phyloP scores from a whole-genome alignment of 2,113 vertebrate species.

The Barbus barbus region DNA sequence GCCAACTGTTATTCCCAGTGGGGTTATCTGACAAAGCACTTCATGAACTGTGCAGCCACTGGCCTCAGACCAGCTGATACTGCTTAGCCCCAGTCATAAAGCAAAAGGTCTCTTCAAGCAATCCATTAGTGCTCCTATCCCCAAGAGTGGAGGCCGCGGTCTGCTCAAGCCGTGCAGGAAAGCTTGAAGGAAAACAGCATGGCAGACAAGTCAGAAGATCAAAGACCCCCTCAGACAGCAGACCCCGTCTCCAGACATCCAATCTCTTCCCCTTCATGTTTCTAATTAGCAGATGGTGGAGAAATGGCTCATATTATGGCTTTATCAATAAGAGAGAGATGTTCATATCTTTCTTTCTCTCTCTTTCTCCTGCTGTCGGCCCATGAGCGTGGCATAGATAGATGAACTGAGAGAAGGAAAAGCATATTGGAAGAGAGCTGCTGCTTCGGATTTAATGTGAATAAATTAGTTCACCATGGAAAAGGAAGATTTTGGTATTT shows the following conservation, averaged over 20 bases:
- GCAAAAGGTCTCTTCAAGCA: conserved; percentile 77
- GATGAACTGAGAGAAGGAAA: conserved; percentile 53
- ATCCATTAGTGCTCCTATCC: conserved; percentile 78
- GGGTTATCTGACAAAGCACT: conserved; percentile 69
- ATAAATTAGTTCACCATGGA: conserved; percentile 48
- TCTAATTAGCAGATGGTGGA: conserved; percentile 56
- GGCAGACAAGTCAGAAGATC: conserved; percentile 77
- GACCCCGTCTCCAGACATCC: conserved; percentile 49
- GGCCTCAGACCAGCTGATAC: conserved; percentile 78
- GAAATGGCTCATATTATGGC: conserved; percentile 58
- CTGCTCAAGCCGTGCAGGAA: conserved; percentile 81
- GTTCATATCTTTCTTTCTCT: conserved; percentile 36
- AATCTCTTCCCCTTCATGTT: conserved; percentile 54
- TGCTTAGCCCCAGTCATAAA: conserved; percentile 76
- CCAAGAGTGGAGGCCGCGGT: conserved; percentile 71
- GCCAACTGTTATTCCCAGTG: conserved; percentile 71
- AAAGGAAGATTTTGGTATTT: conserved; percentile 38
- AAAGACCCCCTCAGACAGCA: conserved; percentile 66
- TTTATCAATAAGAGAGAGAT: conserved; percentile 58
- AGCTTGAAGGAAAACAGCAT: conserved; percentile 81
- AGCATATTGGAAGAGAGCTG: conserved; percentile 16
- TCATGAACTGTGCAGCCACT: conserved; percentile 66
- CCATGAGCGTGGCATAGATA: conserved; percentile 45
- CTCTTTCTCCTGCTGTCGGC: conserved; percentile 2
- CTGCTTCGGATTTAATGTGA: conserved; percentile 42